A percentile compares a stretch with the other conserved stretches of the same genome.
Evolutionary conservation across 1,140 invertebrate species (phyloP).

Genomic region (Papilio xuthus): DNA sequence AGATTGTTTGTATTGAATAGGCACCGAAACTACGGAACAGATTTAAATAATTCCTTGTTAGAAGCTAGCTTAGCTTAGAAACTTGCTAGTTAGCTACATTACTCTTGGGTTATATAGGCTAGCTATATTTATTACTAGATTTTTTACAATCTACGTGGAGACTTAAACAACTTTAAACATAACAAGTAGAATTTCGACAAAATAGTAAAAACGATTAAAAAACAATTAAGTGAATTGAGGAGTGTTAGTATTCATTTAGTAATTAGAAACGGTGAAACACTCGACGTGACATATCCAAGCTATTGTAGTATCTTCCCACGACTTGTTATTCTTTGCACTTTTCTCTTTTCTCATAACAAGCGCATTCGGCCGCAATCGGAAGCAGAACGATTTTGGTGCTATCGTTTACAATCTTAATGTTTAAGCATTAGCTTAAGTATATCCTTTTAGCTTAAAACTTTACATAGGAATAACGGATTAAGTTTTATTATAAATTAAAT

Average conservation of each 20-base stretch:
- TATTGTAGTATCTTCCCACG: slow-evolving; percentile 72
- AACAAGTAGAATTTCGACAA: slow-evolving; percentile 33
- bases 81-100: no score
- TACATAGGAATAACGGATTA: neutral
- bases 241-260: slow-evolving; percentile 60
- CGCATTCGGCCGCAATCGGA: slow-evolving; percentile 55
- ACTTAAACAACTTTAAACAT: no score
- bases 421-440: neutral
- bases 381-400: slow-evolving; percentile 49
- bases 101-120: no score
- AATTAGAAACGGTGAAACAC: slow-evolving; percentile 71
- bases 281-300: slow-evolving; percentile 59
- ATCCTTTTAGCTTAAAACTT: neutral
- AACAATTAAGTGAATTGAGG: slow-evolving; percentile 16
- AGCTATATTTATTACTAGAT: no score
- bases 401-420: slow-evolving; percentile 10
- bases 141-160: no score
- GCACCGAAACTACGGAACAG: neutral
- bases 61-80: no score
- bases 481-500: neutral
- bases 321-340: slow-evolving; percentile 72
- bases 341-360: slow-evolving; percentile 77
- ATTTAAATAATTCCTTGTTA: slow-evolving; percentile 15
- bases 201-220: neutral
- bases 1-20: no score